These are phyloP conservation scores for Penaeus chinensis DNA, from an alignment of 1,140 invertebrate genomes.

Conservation along the genomic window DNA sequence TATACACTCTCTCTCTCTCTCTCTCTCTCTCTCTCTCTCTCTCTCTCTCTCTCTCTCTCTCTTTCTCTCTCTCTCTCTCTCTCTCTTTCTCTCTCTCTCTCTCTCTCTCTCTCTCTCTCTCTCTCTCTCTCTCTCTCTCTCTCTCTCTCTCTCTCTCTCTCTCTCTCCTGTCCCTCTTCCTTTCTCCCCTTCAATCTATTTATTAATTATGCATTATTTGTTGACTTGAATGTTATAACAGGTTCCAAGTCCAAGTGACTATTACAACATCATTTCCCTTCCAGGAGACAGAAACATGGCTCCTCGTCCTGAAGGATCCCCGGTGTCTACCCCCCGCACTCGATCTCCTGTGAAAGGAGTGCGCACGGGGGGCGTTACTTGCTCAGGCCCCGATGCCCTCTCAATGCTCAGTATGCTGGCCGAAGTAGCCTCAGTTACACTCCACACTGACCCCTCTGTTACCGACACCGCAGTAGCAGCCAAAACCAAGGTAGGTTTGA, in stretches of 20 bases:
- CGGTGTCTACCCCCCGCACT: slow-evolving; percentile 30
- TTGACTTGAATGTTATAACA: not conserved
- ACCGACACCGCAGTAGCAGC: slow-evolving; percentile 12
- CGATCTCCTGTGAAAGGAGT: slow-evolving; percentile 44
- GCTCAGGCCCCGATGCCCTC: slow-evolving; percentile 38
- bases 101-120: no score
- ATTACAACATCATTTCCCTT: not conserved
- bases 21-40: no score
- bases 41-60: no score
- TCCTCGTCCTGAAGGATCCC: slow-evolving; percentile 33
- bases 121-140: no score
- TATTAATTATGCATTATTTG: no score
- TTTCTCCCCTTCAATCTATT: no score
- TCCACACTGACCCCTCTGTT: slow-evolving; percentile 52
- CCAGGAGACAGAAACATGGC: slow-evolving; percentile 24
- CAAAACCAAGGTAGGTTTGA: slow-evolving; percentile 22
- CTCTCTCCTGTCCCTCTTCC: no score
- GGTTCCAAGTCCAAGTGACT: no score
- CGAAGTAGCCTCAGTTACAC: slow-evolving; percentile 48
- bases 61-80: no score
- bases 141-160: no score
- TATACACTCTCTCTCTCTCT: no score
- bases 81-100: no score
- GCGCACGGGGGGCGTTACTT: slow-evolving; percentile 31
- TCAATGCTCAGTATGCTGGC: slow-evolving; percentile 51